Base-by-base conservation (phyloP, 2,113 vertebrate genomes). In the Odocoileus hemionus region DNA sequence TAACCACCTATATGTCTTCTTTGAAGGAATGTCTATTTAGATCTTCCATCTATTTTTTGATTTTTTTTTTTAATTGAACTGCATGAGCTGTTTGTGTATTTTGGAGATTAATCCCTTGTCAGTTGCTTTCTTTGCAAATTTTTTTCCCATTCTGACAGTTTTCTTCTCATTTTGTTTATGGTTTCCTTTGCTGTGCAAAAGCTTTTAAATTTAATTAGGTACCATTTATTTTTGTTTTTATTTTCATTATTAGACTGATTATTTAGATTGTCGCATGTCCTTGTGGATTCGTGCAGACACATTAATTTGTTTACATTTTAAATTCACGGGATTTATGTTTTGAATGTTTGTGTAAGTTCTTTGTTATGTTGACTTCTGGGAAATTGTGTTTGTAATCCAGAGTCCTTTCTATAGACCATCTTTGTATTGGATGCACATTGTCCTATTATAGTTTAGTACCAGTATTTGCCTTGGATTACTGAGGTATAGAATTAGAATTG, bases 281-380 rank as follows among this genome's bases (percentile, higher is more conserved):
- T 93, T 93, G 43, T 70, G 11, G 67, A 74, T 88, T 89, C 12
- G 3, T 64, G 12, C 17, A 88, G n/a, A 47, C 3, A 45, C 28
- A 67, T 70, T 61, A 89, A 60, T 93, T 83, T 96, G 64, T 94
- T 86, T 74, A 96, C 88, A 78, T 95, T 95, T 45, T 9, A 25
- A 64, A 52, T 87, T 82, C 19, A 15, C 28, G 25, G 43, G 50
- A 6, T 91, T 64, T 94, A 36, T 58, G 23, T 95, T 96, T 94
- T 91, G 39, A 74, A 23, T 76, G 30, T 94, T 76, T 90, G 5
- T 86, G 21, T 76, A n/a, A 86, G 14, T 4, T 91, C 61, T 95
- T 94, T 82, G 55, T 54, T 86, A 17, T 36, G 28, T 28, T 86
- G 30, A 67, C 17, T 70, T 86, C 36, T 67, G 25, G 55, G 86